These are phyloP conservation scores for Musca vetustissima DNA, from an alignment of 1,140 invertebrate species.

Conservation along the genomic window DNA sequence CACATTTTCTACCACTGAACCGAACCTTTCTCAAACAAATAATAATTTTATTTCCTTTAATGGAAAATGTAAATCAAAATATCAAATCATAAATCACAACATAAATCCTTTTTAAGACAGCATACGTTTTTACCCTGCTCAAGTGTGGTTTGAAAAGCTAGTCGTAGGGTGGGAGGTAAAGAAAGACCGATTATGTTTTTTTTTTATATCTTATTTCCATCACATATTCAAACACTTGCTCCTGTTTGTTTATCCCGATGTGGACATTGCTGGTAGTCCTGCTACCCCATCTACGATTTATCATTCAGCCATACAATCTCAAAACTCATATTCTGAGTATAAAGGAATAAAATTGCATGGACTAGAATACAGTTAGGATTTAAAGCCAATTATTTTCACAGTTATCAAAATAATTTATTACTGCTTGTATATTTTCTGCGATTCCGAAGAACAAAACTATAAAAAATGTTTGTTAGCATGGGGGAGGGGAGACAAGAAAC, in stretches of 20 bases:
- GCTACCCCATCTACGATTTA: too few species aligned
- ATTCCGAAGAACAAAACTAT: not conserved
- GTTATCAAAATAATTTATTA: slow-evolving; percentile 24
- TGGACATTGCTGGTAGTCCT: too few species aligned
- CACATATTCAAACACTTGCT: too few species aligned
- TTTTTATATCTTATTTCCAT: too few species aligned
- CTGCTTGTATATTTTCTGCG: slow-evolving; percentile 14
- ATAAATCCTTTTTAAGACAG: slow-evolving; percentile 22
- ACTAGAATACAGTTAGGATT: slow-evolving; percentile 15
- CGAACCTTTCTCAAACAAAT: not conserved
- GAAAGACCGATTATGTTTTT: not conserved
- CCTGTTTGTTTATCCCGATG: too few species aligned
- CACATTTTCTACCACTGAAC: too few species aligned
- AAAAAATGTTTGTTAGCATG: too few species aligned
- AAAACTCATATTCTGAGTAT: not conserved
- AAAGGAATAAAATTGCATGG: not conserved
- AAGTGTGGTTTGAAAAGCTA: not conserved
- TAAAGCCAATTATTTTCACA: slow-evolving; percentile 23
- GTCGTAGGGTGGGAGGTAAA: not conserved
- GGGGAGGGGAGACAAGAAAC: not conserved
- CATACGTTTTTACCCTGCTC: slow-evolving; percentile 8
- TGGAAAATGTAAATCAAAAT: slow-evolving; percentile 20
- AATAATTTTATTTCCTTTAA: slow-evolving; percentile 15
- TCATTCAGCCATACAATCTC: too few species aligned
- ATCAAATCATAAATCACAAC: slow-evolving; percentile 22